Conservation (phyloP, 2,888 invertebrate species). For the Pseudococcus longispinus region DNA sequence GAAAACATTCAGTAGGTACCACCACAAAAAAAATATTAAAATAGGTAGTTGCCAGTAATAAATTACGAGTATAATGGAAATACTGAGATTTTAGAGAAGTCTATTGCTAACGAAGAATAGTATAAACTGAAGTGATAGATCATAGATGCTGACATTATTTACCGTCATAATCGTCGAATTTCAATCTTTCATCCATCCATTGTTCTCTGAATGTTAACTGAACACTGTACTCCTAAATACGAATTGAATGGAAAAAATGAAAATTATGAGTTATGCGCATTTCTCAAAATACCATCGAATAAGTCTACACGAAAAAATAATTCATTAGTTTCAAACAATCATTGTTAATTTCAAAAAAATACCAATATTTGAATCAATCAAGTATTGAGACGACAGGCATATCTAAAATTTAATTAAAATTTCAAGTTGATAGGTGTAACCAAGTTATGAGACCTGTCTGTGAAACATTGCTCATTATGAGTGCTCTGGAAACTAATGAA, state of each 20-base stretch:
- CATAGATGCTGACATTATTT: conserved; percentile 59
- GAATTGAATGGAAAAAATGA: neutral
- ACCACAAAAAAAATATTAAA: too few species aligned
- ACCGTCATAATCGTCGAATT: conserved; percentile 87
- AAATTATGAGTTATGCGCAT: neutral
- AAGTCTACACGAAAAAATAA: neutral
- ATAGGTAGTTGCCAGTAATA: too few species aligned
- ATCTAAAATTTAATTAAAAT: too few species aligned
- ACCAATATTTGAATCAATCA: neutral
- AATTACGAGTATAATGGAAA: too few species aligned
- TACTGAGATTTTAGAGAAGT: too few species aligned
- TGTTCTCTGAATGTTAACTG: conserved; percentile 97
- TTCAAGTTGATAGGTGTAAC: too few species aligned
- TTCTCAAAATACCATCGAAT: neutral
- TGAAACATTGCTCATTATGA: neutral
- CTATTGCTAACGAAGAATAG: too few species aligned
- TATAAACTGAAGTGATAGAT: neutral
- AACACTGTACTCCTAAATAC: conserved; percentile 92
- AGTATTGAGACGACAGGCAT: neutral
- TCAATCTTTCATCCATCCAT: conserved; percentile 92
- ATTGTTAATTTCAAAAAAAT: neutral
- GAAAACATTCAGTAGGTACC: too few species aligned
- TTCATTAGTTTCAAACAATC: neutral
- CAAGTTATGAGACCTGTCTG: too few species aligned
- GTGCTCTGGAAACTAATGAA: neutral